Evolutionary conservation across 2,113 vertebrate species (phyloP), one percentile per base, ranked within the genome.

Genomic region (Candoia aspera): DNA sequence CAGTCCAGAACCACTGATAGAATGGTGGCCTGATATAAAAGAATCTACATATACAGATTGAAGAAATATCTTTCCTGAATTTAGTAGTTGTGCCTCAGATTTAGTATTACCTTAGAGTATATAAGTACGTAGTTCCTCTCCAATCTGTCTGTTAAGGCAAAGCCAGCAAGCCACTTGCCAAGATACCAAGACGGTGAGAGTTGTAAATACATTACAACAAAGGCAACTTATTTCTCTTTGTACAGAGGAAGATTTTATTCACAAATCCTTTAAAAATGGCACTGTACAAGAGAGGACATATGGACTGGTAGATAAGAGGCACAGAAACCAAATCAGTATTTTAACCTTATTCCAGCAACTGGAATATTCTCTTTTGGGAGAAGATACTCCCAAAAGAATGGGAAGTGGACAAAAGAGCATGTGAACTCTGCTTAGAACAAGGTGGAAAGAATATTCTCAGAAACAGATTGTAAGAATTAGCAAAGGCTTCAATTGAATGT

Each of bases 151-250:
- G 3, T n/a, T 64, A 42, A 64, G 84, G 84, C 55, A 3, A 93
- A n/a, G 90, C 93, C 85, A 89, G 64, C 4, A 93, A 88, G 86
- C 89, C 33, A 57, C 37, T 91, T 90, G 89, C 91, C 58, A 92
- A 59, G 87, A 53, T 68, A 1, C 8, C 17, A 60, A 73, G 62
- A 93, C 26, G 83, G 46, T 29, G 91, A 91, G 84, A 86, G 53
- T 53, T 94, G 92, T 23, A 53, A 46, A 88, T 84, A 3, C 37
- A 73, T 15, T 33, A 24, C 88, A 91, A 3, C 87, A 84, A 23
- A 6, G 2, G 90, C 89, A 89, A 88, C 1, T 2, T 92, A 87
- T 4, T 21, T 3, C 5, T 68, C 1, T 29, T 0, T 26, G 24
- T 87, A 2, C 29, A 12, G 11, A 60, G 55, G 58, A 86, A 2